Base-by-base conservation (phyloP, 1,140 invertebrate genomes). In the Scaptomyza montana region DNA sequence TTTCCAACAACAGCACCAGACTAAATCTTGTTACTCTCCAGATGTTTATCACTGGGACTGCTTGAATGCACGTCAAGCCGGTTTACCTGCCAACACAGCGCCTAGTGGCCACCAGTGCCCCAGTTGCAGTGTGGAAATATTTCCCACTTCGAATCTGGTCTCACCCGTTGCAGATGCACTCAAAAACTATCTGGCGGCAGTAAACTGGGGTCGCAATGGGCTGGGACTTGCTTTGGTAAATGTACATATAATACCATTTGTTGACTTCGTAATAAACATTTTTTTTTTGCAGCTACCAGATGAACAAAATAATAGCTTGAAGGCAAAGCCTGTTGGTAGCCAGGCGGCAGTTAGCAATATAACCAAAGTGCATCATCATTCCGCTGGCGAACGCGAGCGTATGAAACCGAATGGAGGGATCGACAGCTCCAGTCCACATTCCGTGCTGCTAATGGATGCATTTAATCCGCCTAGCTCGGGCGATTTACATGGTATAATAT, bases 11-110 rank as follows among this genome's bases (percentile, higher is more conserved):
- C 9, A 53, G 7, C 7, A n/a, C n/a, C n/a, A n/a, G 36, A 6
- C 13, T 51, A 5, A 7, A 65, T 16, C n/a, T 49, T 21, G 2
- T 4, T 8, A 6, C n/a, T 10, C 66, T 53, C 7, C 6, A 92
- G 91, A 92, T 68, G 90, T 92, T 12, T 92, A 79, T 57, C 91
- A 92, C 67, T 92, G 91, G 91, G 86, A 91, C 53, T 92, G 91
- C 63, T 77, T 92, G 43, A 89, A 92, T 63, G 80, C 80, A 6
- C 77, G 91, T 45, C 90, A 92, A 84, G 80, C 82, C 13, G 70
- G 86, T 13, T 57, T 92, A 65, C 91, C 91, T 55, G 73, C 89
- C 33, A 92, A 90, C 62, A 92, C 91, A 65, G 84, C 91, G 12
- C 90, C 91, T 12, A 60, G 89, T 30, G 91, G 91, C 1, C 90